Evolutionary conservation across 2,888 invertebrate species (phyloP), one percentile per base, ranked within the genome.

Genomic region (Danaus chrysippus): DNA sequence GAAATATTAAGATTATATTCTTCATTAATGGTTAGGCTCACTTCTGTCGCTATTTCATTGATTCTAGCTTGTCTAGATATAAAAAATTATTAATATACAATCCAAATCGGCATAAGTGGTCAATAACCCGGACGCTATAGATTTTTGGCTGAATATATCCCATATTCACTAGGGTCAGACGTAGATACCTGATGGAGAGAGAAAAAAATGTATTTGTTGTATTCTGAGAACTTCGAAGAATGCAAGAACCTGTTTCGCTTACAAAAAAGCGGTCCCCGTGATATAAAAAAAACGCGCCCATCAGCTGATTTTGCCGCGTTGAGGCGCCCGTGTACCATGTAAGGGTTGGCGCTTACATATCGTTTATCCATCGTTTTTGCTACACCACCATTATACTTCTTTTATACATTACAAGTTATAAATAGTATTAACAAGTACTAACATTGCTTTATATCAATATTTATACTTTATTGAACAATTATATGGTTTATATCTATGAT

Each of bases 261-360:
- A 60, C 60, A 73, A 74, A 76, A 76, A 75, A 72, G 56, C 49
- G 49, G 49, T 49, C 49, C 49, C 23, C 53, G 42, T 58, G 56
- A 66, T 17, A 49, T 67, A 68, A 72, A 71, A 73, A 71, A 70
- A 73, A 65, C 46, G 63, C 63, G 61, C 61, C 67, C 60, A 69
- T 75, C 76, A 76, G 75, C 75, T 76, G 75, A 75, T 75, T 71
- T 67, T 66, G 68, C 63, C 65, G 64, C 60, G 64, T 67, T 71
- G 75, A 74, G 74, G 74, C 75, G 71, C 75, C 75, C 72, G 65
- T 65, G 67, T 71, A 73, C 70, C 59, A 65, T 57, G 68, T 54
- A 43, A 58, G 44, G 56, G 17, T 49, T 57, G 56, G 65, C 54
- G 62, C 55, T 54, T 46, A 43, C 10, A 10, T 55, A 13, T 62